These are phyloP conservation scores for Laticauda laticaudata DNA, from an alignment of 2,113 vertebrate genomes.

Conservation along the genomic window DNA sequence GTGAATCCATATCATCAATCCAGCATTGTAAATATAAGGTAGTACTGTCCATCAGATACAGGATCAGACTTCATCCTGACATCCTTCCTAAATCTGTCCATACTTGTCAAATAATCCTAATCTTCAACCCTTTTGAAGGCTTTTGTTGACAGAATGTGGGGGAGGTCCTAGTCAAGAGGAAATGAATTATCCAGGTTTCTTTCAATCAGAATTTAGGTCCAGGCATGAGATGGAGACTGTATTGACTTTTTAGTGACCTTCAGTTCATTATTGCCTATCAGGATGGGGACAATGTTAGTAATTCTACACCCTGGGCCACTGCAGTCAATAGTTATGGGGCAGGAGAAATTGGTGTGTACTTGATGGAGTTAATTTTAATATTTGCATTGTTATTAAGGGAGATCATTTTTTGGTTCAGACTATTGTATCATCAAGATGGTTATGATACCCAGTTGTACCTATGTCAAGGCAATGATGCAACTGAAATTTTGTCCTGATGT, in stretches of 20 bases:
- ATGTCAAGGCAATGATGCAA: neutral
- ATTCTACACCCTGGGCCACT: neutral
- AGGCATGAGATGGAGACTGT: neutral
- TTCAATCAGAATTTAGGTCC: neutral
- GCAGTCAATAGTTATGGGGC: neutral
- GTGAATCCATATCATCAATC: neutral
- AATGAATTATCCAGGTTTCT: neutral
- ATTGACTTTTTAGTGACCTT: neutral
- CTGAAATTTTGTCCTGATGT: neutral
- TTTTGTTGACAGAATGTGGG: neutral
- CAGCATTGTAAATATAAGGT: neutral
- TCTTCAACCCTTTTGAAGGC: neutral
- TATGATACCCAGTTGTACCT: neutral
- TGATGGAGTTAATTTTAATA: neutral
- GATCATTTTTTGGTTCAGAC: neutral
- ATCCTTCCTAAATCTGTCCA: neutral
- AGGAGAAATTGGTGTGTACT: neutral
- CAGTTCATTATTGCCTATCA: neutral
- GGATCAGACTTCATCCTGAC: neutral
- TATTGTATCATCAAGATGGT: neutral
- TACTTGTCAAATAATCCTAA: neutral
- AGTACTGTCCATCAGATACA: neutral
- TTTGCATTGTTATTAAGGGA: neutral
- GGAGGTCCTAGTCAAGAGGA: neutral
- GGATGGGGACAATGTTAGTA: neutral